These are phyloP conservation scores for Ormia ochracea DNA, from an alignment of 2,888 invertebrate genomes.

Conservation along the genomic window DNA sequence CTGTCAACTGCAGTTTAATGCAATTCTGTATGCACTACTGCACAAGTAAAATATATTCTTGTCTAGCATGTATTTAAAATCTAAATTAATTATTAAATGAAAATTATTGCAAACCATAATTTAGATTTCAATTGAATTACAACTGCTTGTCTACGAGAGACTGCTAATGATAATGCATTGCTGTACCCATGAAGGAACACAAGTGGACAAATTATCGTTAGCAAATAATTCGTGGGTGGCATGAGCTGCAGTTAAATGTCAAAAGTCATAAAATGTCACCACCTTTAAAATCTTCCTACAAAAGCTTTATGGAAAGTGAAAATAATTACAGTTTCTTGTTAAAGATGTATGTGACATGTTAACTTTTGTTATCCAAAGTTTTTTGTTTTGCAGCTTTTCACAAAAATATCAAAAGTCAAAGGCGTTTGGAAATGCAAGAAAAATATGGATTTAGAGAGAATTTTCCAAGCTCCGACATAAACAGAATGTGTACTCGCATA, in stretches of 20 bases:
- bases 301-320: slow-evolving; percentile 22
- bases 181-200: neutral
- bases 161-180: neutral
- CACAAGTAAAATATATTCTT: too few species aligned
- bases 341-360: neutral
- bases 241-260: slow-evolving; percentile 21
- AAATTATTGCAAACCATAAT: neutral
- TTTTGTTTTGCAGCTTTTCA: neutral
- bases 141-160: neutral
- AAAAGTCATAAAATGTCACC: slow-evolving; percentile 49
- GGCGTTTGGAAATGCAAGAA: neutral
- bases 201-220: neutral
- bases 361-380: neutral
- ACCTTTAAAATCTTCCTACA: slow-evolving; percentile 1
- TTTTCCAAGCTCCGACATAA: neutral
- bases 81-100: neutral
- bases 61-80: too few species aligned
- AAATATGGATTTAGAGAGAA: neutral
- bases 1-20: too few species aligned
- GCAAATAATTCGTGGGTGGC: slow-evolving; percentile 18
- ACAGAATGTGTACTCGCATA: neutral
- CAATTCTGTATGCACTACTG: too few species aligned
- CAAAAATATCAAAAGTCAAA: neutral
- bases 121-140: neutral
- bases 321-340: neutral